These are phyloP conservation scores for Dascillus cervinus DNA, from an alignment of 2,888 invertebrate species.

Conservation along the genomic window DNA sequence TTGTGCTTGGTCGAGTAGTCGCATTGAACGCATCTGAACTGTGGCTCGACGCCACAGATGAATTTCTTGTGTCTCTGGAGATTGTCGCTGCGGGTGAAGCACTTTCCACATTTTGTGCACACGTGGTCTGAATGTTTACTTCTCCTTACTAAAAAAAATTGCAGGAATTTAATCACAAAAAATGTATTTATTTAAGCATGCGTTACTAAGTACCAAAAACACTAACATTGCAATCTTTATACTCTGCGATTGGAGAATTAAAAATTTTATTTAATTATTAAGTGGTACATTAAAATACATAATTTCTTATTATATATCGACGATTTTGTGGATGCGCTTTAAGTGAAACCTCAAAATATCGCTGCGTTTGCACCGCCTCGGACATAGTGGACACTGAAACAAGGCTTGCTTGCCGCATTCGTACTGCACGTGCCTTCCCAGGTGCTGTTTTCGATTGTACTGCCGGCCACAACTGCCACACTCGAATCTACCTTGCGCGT, in stretches of 20 bases:
- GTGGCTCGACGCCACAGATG: conserved; percentile 31
- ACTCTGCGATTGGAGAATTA: no score
- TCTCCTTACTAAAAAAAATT: no score
- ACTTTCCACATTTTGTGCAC: conserved; percentile 16
- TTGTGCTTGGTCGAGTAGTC: conserved; percentile 17
- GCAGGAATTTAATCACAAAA: no score
- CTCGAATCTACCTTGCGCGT: neutral
- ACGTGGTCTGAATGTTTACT: conserved; percentile 1
- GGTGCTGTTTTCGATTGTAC: conserved; percentile 70
- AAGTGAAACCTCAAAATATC: conserved; percentile 28
- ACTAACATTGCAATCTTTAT: conserved; percentile 1
- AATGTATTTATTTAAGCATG: no score
- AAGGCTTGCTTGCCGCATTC: conserved; percentile 66
- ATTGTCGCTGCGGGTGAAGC: conserved; percentile 31
- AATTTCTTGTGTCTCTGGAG: conserved; percentile 32
- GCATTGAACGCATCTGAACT: conserved; percentile 15
- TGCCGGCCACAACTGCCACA: conserved; percentile 69
- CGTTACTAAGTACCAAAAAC: no score
- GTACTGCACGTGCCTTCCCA: conserved; percentile 68
- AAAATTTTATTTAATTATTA: no score
- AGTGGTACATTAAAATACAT: no score
- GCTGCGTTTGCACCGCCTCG: conserved; percentile 29
- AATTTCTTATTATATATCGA: neutral
- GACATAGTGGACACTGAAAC: conserved; percentile 31
- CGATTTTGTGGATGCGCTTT: conserved; percentile 29